Base-by-base conservation (phyloP, 2,888 invertebrate species). In the Petrolisthes cinctipes region DNA sequence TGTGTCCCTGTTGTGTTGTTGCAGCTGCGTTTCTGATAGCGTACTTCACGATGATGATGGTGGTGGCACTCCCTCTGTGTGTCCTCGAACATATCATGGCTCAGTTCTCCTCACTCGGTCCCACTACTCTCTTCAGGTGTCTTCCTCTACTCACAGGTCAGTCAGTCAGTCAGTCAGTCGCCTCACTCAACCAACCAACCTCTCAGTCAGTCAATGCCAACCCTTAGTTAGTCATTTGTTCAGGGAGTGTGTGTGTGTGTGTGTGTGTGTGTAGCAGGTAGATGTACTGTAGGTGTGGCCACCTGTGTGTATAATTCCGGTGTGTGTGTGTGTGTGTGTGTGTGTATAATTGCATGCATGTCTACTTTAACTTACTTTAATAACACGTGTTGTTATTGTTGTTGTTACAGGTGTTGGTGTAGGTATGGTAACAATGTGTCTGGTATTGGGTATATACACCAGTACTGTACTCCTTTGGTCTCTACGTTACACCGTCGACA, bases 71-170 rank as follows among this genome's bases (percentile, higher is more conserved):
- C 14, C 89, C 86, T 5, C 71, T 86, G 66, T 71, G 75, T n/a
- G 71, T 89, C n/a, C 78, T 89, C 4, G 89, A 89, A 75, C 82
- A 82, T 4, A 79, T 53, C 20, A 75, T 89, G 86, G 89, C 89
- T 4, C 89, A 89, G 79, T 86, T 84, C 80, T 89, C 89, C 11
- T 89, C 89, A 0, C 82, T 89, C 20, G 89, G 89, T 0, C 82
- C 86, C 73, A 85, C 84, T 17, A 84, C 86, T 0, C 57, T 89
- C 57, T 89, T 86, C 86, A 75, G 89, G 84, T 89, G 86, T 53
- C 83, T 89, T 7, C 89, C 89, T 5, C 71, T 89, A 56, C 84
- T 84, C 20, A 78, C 84, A 78, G 84, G 84, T 84, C 9, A 20
- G 83, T 11, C n/a, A 37, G 14, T n/a, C n/a, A n/a, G n/a, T 37